Base-by-base conservation (phyloP, 2,113 vertebrate genomes). In the Campylomormyrus numenius region DNA sequence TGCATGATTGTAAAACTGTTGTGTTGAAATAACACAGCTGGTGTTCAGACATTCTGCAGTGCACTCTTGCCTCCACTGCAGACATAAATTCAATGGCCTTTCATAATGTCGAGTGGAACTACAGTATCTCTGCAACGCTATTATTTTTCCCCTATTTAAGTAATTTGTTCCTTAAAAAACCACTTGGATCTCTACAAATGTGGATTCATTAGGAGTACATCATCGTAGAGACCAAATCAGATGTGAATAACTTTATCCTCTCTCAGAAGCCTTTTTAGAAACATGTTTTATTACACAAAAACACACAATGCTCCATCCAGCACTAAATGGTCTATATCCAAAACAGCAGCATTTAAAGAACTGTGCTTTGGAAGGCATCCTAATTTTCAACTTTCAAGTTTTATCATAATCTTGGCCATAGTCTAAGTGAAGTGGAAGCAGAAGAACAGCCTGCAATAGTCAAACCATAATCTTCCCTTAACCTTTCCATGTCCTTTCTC, bases 11-110 rank as follows among this genome's bases (percentile, higher is more conserved):
- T 92, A 91, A 94, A 93, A 93, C 77, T 89, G 87, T 87, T 85
- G 66, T 89, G 89, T 88, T 93, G 93, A 91, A 94, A 95, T 92
- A 95, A 94, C 93, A 95, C 93, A 94, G 91, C 93, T 93, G 94
- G 90, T 90, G 89, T 90, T 92, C 85, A 90, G 62, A 39, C 86
- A 91, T 90, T 89, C 90, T 86, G 90, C 35, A 87, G 46, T 87
- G 66, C 92, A 91, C 91, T 91, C 89, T 92, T 91, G 0, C 17
- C 87, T 91, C 53, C 90, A 88, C 91, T 17, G 85, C 11, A 45
- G 58, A 58, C 52, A 90, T 91, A 88, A 77, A 88, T 86, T 39
- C 53, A 90, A 86, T 15, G 70, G 70, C 9, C 86, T 80, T 88
- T 90, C 87, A 46, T 53, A 83, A 85, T 52, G 80, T 48, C 45